Base-by-base conservation (phyloP, 2,113 vertebrate genomes). In the Cephalopholis sonnerati region DNA sequence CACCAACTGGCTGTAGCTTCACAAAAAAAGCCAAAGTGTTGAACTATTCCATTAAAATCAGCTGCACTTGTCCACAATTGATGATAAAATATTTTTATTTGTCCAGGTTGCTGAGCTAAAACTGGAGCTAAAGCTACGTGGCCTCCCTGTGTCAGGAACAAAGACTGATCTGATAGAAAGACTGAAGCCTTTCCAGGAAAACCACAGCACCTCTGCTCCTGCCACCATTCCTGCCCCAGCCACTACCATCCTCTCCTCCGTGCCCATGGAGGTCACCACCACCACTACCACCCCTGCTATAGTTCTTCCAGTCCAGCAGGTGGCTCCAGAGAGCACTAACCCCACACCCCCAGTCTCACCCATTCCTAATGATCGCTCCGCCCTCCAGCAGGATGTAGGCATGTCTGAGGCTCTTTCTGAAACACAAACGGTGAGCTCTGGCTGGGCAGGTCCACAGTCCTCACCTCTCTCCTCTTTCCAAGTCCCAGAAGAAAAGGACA, bases 121-220 rank as follows among this genome's bases (percentile, higher is more conserved):
- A 92, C 96, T 98, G 93, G 98, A 99, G 89, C 94, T 99, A 51
- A 99, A 99, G 90, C 88, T 99, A 48, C 96, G 98, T 61, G 96
- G 97, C 32, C 95, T 99, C 41, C 98, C 98, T 0, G 98, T 99
- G 62, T 99, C 98, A 0, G 98, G 98, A 91, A 99, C 98, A 65
- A 99, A 99, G 92, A 97, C 96, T 0, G 97, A 99, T 89, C 97
- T 99, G 77, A 98, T 99, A 24, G 98, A 99, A 81, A 96, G 97
- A 48, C 94, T 99, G 80, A 99, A 97, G 91, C 97, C 97, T 65
- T 98, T 96, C 92, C 98, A 99, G 91, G 98, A 98, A 66, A 83
- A 87, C 51, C 92, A 80, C 58, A 48, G 65, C 41, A 53, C 92
- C 5, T 74, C 90, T 18, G 87, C 84, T 25, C 69, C 82, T 0